Conservation (phyloP, 2,888 invertebrate genomes). For the Pyrrhia umbra region DNA sequence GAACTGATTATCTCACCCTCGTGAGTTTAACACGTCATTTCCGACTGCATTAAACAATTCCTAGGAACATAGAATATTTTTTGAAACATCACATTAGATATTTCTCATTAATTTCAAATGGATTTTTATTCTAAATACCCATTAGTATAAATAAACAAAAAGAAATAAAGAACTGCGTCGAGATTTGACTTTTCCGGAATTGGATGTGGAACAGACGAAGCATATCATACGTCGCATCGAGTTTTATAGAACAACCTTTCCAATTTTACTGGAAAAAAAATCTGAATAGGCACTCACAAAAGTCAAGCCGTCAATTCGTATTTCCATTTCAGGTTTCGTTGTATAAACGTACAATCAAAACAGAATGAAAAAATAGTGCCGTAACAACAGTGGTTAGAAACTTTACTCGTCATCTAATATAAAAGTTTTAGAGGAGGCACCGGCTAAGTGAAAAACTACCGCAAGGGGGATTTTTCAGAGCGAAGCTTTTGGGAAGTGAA, state of each 20-base stretch:
- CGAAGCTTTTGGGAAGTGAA: constrained; percentile 53
- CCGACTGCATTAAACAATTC: background rate
- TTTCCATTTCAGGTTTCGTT: constrained; percentile 32
- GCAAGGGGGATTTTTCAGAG: constrained; percentile 60
- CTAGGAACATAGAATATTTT: no score
- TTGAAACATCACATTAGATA: no score
- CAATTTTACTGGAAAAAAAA: constrained; percentile 31
- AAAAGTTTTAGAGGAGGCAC: constrained; percentile 68
- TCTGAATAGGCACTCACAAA: constrained; percentile 18
- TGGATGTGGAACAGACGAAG: constrained; percentile 13
- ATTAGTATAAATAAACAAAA: no score
- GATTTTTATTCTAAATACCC: no score
- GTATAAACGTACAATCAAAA: constrained; percentile 43
- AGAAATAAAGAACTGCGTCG: no score
- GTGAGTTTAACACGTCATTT: background rate
- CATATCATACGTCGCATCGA: constrained; percentile 12
- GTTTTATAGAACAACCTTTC: constrained; percentile 22
- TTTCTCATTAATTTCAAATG: no score
- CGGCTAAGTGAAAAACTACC: constrained; percentile 76
- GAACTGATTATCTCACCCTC: background rate
- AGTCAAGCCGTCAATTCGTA: constrained; percentile 25
- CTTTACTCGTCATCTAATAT: constrained; percentile 74
- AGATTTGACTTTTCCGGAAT: constrained; percentile 17
- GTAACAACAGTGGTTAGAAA: constrained; percentile 56
- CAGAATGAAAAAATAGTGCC: constrained; percentile 51